Percentiles rank a stretch among this genome's conserved stretches.
phyloP scores from a whole-genome alignment of 2,888 invertebrate genomes.

The Aleiodes leptofemur region DNA sequence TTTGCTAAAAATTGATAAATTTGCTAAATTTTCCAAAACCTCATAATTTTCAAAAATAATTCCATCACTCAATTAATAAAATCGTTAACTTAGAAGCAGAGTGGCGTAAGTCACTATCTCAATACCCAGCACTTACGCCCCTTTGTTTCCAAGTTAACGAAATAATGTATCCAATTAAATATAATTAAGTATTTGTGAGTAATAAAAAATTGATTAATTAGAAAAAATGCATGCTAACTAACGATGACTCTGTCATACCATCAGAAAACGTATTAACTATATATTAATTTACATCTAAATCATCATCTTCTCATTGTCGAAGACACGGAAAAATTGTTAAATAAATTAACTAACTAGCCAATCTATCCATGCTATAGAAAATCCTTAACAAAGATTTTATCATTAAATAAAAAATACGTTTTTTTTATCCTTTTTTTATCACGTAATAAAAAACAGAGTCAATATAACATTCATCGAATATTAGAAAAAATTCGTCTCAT shows the following conservation, averaged over 20 bases:
- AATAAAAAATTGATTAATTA: slow-evolving; percentile 8
- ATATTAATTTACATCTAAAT: slow-evolving; percentile 12
- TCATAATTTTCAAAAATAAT: too few relatives aligned
- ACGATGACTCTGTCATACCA: not conserved
- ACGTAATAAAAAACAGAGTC: slow-evolving; percentile 28
- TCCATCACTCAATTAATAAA: too few relatives aligned
- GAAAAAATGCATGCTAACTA: slow-evolving; percentile 19
- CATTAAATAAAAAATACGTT: slow-evolving; percentile 14
- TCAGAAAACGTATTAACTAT: not conserved
- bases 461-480: slow-evolving; percentile 20
- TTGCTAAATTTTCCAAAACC: too few relatives aligned
- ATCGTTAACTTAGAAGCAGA: too few relatives aligned
- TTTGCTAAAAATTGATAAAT: too few relatives aligned
- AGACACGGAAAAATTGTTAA: not conserved
- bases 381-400: slow-evolving; percentile 10
- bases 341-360: slow-evolving; percentile 42
- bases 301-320: not conserved
- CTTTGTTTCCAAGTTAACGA: too few relatives aligned
- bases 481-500: not conserved
- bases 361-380: slow-evolving; percentile 43
- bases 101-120: too few relatives aligned
- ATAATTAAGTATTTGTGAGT: too few relatives aligned
- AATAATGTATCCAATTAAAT: too few relatives aligned
- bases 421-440: slow-evolving; percentile 16
- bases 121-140: too few relatives aligned